phyloP scores from a whole-genome alignment of 2,797 vertebrate species.

The Artibeus jamaicensis region DNA sequence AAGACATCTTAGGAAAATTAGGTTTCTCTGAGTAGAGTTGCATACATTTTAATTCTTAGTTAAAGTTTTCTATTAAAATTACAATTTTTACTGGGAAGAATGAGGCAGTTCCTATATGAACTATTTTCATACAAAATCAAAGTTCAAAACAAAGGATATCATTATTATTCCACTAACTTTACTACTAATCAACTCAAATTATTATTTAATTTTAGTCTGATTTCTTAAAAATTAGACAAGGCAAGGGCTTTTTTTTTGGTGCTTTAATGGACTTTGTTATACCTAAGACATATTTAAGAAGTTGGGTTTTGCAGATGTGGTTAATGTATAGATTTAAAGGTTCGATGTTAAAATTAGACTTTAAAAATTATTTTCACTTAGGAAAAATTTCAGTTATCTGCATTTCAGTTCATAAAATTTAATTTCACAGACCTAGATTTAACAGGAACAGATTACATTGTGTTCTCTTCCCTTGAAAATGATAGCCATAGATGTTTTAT shows the following conservation, averaged over 20 bases:
- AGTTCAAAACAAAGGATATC: not conserved
- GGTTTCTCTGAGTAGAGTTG: not conserved
- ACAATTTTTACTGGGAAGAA: constrained; percentile 41
- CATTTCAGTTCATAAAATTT: constrained; percentile 45
- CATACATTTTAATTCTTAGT: constrained; percentile 37
- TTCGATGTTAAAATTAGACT: constrained; percentile 32
- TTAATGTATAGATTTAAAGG: constrained; percentile 1
- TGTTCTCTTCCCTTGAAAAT: not conserved
- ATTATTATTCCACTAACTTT: constrained; percentile 12
- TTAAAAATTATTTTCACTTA: constrained; percentile 57
- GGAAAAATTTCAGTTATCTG: constrained; percentile 3
- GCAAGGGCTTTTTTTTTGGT: constrained; percentile 1
- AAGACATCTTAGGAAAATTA: constrained; percentile 39
- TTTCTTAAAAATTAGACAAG: constrained; percentile 17
- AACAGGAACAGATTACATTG: constrained; percentile 4
- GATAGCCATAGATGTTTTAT: not conserved
- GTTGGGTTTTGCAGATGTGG: constrained; percentile 33
- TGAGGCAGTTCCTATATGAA: not conserved
- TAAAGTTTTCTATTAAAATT: constrained; percentile 41
- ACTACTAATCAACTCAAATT: not conserved
- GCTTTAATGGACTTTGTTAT: constrained; percentile 29
- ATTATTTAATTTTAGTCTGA: constrained; percentile 1
- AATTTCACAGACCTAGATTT: constrained; percentile 6
- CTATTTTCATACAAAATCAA: constrained; percentile 45
- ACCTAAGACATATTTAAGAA: constrained; percentile 27